These are phyloP conservation scores for Leptopilina drosophilae DNA, from an alignment of 2,888 invertebrate genomes.

Conservation along the genomic window DNA sequence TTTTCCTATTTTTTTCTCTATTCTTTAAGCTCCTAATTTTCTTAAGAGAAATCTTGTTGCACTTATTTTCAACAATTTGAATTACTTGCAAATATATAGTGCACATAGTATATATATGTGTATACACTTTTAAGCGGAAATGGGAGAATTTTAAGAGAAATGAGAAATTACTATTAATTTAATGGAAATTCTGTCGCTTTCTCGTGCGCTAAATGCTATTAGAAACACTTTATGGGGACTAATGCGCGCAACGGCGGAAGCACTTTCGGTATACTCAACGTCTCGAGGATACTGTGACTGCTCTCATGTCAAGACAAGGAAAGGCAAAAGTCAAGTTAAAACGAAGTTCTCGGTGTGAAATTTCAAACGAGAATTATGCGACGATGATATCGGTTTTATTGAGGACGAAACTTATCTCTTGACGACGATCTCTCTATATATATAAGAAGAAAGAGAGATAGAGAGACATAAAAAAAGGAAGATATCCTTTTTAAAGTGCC, in stretches of 20 bases:
- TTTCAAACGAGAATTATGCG: constrained; percentile 31
- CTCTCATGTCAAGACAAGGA: constrained; percentile 21
- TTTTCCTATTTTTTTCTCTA: too few species aligned
- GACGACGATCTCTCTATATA: background rate
- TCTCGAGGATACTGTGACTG: constrained; percentile 37
- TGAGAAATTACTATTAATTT: background rate
- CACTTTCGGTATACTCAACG: constrained; percentile 29
- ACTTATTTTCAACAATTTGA: background rate
- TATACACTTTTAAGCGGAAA: background rate
- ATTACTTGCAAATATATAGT: background rate
- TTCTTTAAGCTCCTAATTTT: too few species aligned
- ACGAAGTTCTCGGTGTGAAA: constrained; percentile 24
- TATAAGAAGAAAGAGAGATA: too few species aligned
- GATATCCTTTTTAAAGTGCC: background rate
- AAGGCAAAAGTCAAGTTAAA: constrained; percentile 25
- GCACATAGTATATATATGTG: too few species aligned
- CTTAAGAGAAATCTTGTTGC: too few species aligned
- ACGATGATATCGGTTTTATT: background rate
- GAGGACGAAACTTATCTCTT: constrained; percentile 4
- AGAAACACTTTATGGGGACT: constrained; percentile 34
- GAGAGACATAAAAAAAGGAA: too few species aligned
- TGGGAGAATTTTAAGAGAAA: background rate
- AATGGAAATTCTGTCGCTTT: constrained; percentile 7
- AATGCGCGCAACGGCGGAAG: constrained; percentile 34
- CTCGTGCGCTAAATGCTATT: constrained; percentile 30